Conservation (phyloP, 2,888 invertebrate species). For the Clepsis dumicolana region DNA sequence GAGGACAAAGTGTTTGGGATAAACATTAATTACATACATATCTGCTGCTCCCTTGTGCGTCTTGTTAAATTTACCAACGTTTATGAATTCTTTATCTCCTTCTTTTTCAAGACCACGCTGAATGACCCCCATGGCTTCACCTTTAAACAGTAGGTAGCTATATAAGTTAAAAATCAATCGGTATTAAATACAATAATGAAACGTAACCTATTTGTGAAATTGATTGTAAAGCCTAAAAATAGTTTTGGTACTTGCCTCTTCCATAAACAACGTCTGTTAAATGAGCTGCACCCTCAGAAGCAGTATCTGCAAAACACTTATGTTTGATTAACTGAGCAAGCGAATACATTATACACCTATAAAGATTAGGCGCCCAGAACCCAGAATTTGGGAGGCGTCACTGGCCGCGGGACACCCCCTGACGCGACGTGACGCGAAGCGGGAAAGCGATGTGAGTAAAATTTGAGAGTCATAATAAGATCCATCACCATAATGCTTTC, state of each 20-base stretch:
- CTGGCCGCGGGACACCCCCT: too few relatives aligned
- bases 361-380: too few relatives aligned
- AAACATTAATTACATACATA: constrained; percentile 54
- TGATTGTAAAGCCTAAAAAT: not conserved
- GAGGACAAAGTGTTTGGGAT: too few relatives aligned
- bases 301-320: constrained; percentile 53
- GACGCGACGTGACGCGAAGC: not conserved
- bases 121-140: constrained; percentile 62
- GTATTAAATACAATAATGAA: not conserved
- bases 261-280: constrained; percentile 63
- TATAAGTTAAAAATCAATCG: not conserved
- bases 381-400: too few relatives aligned
- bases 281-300: constrained; percentile 63
- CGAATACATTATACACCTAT: too few relatives aligned
- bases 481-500: too few relatives aligned
- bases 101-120: constrained; percentile 57
- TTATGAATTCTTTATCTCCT: constrained; percentile 58
- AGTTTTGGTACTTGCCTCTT: constrained; percentile 56
- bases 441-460: too few relatives aligned
- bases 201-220: too few relatives aligned
- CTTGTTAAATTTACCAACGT: constrained; percentile 60
- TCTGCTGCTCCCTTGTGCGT: constrained; percentile 56
- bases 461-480: too few relatives aligned
- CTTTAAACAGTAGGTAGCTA: constrained; percentile 52
- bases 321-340: not conserved